Evolutionary conservation across 2,113 vertebrate genomes (phyloP).

Genomic region (Otis tarda): DNA sequence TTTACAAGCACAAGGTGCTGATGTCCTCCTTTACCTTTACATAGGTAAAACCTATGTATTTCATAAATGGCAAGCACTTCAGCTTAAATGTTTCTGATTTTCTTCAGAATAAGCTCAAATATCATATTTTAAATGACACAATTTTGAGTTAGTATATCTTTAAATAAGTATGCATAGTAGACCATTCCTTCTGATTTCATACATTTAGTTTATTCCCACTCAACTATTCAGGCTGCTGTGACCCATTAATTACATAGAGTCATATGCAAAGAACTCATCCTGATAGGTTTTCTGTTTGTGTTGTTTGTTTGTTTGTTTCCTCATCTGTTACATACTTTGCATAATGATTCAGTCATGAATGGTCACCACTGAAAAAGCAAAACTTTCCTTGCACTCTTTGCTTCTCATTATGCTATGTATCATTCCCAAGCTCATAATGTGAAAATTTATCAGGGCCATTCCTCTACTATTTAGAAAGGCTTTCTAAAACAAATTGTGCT

Average conservation of each 20-base stretch:
- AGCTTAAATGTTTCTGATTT: background rate
- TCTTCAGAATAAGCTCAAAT: background rate
- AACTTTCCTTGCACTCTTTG: background rate
- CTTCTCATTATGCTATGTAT: background rate
- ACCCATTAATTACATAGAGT: background rate
- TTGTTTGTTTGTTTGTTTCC: background rate
- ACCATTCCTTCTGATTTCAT: background rate
- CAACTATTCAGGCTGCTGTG: background rate
- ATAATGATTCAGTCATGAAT: background rate
- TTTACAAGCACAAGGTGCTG: background rate
- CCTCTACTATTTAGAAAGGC: background rate
- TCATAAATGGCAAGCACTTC: background rate
- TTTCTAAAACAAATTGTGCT: background rate
- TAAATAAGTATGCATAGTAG: background rate
- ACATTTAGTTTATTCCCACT: background rate
- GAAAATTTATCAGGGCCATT: background rate
- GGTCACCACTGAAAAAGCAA: background rate
- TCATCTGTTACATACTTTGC: background rate
- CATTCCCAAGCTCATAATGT: background rate
- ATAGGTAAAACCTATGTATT: background rate
- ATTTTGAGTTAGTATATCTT: background rate
- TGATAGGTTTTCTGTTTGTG: background rate
- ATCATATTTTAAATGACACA: background rate
- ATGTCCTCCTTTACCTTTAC: no score
- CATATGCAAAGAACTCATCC: background rate